Conservation (phyloP, 2,113 vertebrate genomes). For the Spilogale gracilis region DNA sequence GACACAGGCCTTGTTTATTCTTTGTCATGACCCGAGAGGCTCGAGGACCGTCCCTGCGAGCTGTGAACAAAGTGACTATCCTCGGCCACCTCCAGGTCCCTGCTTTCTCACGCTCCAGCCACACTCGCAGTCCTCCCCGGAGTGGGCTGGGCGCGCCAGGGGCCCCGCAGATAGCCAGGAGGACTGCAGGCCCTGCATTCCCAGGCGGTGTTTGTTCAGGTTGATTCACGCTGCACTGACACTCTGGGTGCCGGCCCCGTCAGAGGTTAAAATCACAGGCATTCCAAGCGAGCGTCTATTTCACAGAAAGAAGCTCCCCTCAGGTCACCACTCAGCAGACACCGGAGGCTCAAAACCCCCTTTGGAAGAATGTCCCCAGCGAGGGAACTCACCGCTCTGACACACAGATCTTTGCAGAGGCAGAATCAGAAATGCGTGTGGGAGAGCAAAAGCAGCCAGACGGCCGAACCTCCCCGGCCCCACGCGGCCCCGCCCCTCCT, state of each 20-base stretch:
- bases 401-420: not conserved
- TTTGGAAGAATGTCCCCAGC: not conserved
- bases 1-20: not conserved
- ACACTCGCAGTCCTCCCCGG: not conserved
- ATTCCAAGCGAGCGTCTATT: constrained; percentile 66
- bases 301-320: constrained; percentile 36
- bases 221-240: constrained; percentile 72
- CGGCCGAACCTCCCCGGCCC: not conserved
- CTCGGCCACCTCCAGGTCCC: not conserved
- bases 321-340: constrained; percentile 16
- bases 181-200: not conserved
- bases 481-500: not conserved
- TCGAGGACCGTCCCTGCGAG: not conserved
- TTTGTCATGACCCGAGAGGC: not conserved
- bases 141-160: not conserved
- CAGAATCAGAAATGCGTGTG: not conserved
- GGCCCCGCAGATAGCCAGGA: constrained; percentile 30
- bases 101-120: not conserved
- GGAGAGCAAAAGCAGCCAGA: not conserved
- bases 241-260: constrained; percentile 68
- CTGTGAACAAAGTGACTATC: not conserved
- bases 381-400: not conserved
- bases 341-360: not conserved
- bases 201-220: constrained; percentile 71
- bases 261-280: constrained; percentile 74